Percentiles rank a stretch among this genome's conserved stretches.
Evolutionary conservation across 1,140 invertebrate species (phyloP).

Genomic region (Lepidurus packardi): DNA sequence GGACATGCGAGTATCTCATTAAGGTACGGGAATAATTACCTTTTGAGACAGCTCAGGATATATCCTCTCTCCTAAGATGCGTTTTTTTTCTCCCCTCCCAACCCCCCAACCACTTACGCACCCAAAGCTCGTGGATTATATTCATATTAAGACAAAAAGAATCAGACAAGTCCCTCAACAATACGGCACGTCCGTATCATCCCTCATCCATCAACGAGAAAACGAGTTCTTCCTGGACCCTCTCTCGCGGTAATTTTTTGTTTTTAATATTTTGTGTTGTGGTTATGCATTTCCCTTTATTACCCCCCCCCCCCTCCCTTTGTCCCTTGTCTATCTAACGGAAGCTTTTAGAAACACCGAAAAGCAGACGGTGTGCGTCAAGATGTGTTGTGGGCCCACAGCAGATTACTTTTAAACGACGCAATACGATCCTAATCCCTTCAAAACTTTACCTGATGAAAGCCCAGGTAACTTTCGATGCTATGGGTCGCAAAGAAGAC

Average conservation of each 20-base stretch:
- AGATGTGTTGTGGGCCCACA: neutral
- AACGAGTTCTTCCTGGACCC: neutral
- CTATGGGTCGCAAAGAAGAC: slow-evolving; percentile 98
- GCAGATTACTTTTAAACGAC: slow-evolving; percentile 8
- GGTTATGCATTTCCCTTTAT: neutral
- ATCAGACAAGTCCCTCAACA: slow-evolving; percentile 12
- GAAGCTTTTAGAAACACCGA: slow-evolving; percentile 14
- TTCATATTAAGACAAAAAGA: slow-evolving; percentile 10
- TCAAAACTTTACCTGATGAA: slow-evolving; percentile 82
- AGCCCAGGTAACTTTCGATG: slow-evolving; percentile 98
- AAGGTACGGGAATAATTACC: slow-evolving; percentile 19
- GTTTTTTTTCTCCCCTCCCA: neutral
- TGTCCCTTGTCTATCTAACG: neutral
- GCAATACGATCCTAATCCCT: neutral
- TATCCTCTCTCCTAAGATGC: slow-evolving; percentile 3
- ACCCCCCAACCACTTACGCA: neutral
- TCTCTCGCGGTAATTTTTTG: neutral
- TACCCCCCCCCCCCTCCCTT: neutral
- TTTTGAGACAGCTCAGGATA: slow-evolving; percentile 11
- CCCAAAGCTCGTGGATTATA: neutral
- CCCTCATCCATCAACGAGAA: slow-evolving; percentile 5
- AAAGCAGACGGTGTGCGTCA: slow-evolving; percentile 8
- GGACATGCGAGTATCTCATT: slow-evolving; percentile 15
- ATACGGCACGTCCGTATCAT: neutral
- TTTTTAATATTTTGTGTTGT: neutral